These are phyloP conservation scores for Sycon ciliatum DNA, from an alignment of 37 sponge, comb jelly and placozoan species.

Conservation along the genomic window DNA sequence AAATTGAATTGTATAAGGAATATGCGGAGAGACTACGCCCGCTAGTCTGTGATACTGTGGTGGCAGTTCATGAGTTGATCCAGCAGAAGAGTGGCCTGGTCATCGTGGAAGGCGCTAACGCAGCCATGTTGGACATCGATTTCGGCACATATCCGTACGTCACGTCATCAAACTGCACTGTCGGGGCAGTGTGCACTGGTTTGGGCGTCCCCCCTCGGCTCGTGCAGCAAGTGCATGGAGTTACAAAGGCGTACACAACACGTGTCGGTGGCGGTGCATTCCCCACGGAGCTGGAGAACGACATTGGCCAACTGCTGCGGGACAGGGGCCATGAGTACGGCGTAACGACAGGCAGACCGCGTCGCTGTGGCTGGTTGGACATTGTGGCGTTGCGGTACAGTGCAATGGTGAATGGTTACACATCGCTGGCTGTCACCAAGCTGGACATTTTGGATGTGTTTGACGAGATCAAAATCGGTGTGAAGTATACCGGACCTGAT, in stretches of 20 bases:
- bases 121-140: constrained; percentile 96
- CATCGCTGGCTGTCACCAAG: constrained; percentile 80
- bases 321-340: constrained; percentile 81
- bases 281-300: constrained; percentile 80
- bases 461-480: constrained; percentile 85
- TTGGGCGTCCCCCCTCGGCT: constrained; percentile 81
- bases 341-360: constrained; percentile 85
- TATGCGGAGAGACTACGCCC: constrained; percentile 50
- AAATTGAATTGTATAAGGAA: constrained; percentile 51
- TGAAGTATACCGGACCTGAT: constrained; percentile 48
- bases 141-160: constrained; percentile 98
- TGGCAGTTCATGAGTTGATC: no score
- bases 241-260: constrained; percentile 94
- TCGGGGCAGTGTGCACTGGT: constrained; percentile 85
- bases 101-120: constrained; percentile 95
- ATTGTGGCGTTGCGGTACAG: constrained; percentile 72
- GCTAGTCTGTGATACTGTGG: constrained; percentile 77
- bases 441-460: constrained; percentile 88
- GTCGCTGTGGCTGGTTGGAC: constrained; percentile 99
- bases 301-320: constrained; percentile 64
- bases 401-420: constrained; percentile 80
- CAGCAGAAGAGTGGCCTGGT: no score
- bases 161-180: constrained; percentile 87
- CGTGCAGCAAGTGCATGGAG: constrained; percentile 60
- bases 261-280: constrained; percentile 86